A percentile compares a stretch with the other conserved stretches of the same genome.
These are phyloP conservation scores for Cataglyphis livida DNA, from an alignment of 2,888 invertebrate species.

Conservation along the genomic window DNA sequence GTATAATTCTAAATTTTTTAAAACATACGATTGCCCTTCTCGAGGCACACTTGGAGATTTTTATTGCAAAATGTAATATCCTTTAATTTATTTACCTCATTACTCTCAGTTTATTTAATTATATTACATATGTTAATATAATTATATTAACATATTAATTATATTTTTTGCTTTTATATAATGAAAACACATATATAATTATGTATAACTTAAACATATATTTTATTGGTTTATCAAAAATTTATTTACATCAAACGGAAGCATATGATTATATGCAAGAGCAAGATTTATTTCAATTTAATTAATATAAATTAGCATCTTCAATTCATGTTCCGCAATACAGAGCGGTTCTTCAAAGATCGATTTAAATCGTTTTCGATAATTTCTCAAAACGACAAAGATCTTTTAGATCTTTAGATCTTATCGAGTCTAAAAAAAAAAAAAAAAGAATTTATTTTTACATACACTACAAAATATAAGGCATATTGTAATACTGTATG, in stretches of 20 bases:
- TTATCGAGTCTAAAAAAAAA: background rate
- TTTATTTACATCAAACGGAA: background rate
- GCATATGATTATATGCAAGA: background rate
- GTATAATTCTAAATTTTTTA: background rate
- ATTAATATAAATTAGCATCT: background rate
- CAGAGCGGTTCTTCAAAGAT: background rate
- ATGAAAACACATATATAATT: background rate
- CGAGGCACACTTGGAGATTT: background rate
- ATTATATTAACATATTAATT: background rate
- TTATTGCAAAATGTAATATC: background rate
- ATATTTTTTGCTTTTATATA: background rate
- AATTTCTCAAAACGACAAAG: background rate
- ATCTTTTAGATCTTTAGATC: background rate
- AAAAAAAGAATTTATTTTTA: background rate
- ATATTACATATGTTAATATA: background rate
- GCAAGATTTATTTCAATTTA: background rate
- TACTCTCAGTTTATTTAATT: background rate
- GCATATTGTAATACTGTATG: background rate
- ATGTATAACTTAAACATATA: background rate
- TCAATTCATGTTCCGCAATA: background rate
- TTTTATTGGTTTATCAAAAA: background rate
- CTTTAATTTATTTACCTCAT: background rate
- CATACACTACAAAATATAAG: background rate
- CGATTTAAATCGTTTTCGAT: background rate
- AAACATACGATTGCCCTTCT: background rate